Percentiles rank a stretch among this genome's conserved stretches.
phyloP scores from a whole-genome alignment of 2,888 invertebrate genomes.

The Agonopterix heracliana region DNA sequence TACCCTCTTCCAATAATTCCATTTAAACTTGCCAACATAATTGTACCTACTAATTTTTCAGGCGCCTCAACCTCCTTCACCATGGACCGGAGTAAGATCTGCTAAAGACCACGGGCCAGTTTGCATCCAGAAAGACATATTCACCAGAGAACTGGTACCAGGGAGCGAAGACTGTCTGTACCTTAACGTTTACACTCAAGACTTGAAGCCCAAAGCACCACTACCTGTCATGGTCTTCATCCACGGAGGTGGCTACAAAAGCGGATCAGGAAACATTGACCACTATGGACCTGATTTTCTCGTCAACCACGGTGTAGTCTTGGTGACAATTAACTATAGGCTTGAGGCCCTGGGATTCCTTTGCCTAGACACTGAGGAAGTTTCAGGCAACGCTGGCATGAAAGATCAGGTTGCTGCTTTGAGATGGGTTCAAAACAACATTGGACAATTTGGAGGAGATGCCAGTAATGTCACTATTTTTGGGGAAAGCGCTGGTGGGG shows the following conservation, averaged over 20 bases:
- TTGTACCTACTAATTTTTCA: conserved; percentile 16
- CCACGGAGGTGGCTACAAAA: conserved; percentile 39
- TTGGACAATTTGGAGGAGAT: conserved; percentile 37
- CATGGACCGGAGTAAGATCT: conserved; percentile 33
- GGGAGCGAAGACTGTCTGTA: conserved; percentile 44
- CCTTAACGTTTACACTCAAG: conserved; percentile 41
- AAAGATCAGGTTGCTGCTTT: conserved; percentile 50
- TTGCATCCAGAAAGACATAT: conserved; percentile 33
- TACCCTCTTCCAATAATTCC: no score
- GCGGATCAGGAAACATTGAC: conserved; percentile 34
- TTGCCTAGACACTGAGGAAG: conserved; percentile 63
- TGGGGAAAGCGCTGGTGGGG: conserved; percentile 44
- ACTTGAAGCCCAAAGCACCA: conserved; percentile 18
- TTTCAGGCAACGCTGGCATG: conserved; percentile 76
- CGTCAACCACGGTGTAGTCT: conserved; percentile 31
- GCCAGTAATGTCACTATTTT: conserved; percentile 36
- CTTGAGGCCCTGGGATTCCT: conserved; percentile 72
- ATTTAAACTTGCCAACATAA: background rate
- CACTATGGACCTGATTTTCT: conserved; percentile 42
- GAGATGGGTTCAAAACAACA: conserved; percentile 39
- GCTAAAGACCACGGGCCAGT: conserved; percentile 30
- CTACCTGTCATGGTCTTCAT: conserved; percentile 45
- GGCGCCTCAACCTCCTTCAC: conserved; percentile 33
- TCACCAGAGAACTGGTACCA: conserved; percentile 16
- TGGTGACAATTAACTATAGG: conserved; percentile 52